Base-by-base conservation (phyloP, 2,888 invertebrate species). In the Lasioglossum malachurum region DNA sequence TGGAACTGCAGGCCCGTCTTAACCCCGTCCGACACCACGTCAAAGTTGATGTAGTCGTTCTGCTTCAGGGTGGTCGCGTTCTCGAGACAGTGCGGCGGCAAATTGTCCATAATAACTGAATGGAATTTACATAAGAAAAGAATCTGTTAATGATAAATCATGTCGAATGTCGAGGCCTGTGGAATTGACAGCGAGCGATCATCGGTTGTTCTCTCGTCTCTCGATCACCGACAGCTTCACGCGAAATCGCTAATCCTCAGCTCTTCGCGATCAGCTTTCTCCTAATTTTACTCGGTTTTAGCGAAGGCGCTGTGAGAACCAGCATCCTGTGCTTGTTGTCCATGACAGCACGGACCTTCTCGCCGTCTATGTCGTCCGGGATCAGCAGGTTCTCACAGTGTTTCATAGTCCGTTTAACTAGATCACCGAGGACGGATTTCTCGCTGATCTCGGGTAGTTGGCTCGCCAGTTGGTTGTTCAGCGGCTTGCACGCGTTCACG, bases 371-470 rank as follows among this genome's bases (percentile, higher is more conserved):
- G 27, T 77, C 84, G 27, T 91, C 89, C 7, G 93, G 93, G 79
- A 93, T 90, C 4, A 92, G 84, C 57, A 93, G 89, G 85, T 93
- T 93, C 71, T 92, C 93, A 10, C 84, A 82, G 49, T 92, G 88
- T 35, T 89, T 93, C 23, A 87, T 53, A 1, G 82, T 87, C 49
- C 60, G 84, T 53, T 90, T 91, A 0, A 90, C 41, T 19, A 91
- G 46, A 19, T 91, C 88, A 0, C 85, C 87, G 23, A 89, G 71
- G 2, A 83, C 72, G 1, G 86, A 87, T 77, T 86, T 88, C n/a
- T 92, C 89, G 41, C 49, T 31, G 23, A 90, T 87, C 14, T 83
- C 81, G 0, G 87, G 86, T 2, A 92, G 74, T 31, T 87, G 83
- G 27, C 78, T 86, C 0, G 69, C 80, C 5, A 91, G 74, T n/a